A percentile compares a stretch with the other conserved stretches of the same genome.
phyloP scores from a whole-genome alignment of 1,140 invertebrate species.

The Zaprionus vittiger region DNA sequence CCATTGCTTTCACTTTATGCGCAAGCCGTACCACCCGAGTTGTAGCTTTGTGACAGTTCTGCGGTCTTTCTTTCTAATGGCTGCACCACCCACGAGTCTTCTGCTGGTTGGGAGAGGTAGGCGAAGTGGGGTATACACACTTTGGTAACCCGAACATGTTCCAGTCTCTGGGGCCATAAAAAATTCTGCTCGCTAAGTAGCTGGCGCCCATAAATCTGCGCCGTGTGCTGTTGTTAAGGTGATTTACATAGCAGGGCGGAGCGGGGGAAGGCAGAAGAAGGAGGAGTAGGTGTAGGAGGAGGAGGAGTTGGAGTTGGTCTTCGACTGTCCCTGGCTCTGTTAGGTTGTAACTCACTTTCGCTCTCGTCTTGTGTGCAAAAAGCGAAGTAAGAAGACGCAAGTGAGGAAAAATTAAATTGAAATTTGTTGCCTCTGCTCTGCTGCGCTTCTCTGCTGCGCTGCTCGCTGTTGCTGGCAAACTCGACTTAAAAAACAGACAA shows the following conservation, averaged over 20 bases:
- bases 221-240: conserved; percentile 51
- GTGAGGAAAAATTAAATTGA: conserved; percentile 42
- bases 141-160: conserved; percentile 39
- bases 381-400: conserved; percentile 9
- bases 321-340: conserved; percentile 4
- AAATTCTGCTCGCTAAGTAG: conserved; percentile 55
- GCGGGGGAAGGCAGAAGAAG: neutral
- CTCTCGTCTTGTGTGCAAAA: conserved; percentile 26
- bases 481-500: conserved; percentile 30
- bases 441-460: no score
- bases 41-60: conserved; percentile 29
- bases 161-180: conserved; percentile 44
- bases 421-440: conserved; percentile 40
- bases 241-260: conserved; percentile 46
- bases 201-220: conserved; percentile 53
- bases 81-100: conserved; percentile 25
- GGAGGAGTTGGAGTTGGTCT: neutral
- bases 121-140: neutral
- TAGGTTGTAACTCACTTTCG: conserved; percentile 47
- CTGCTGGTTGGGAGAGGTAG: neutral
- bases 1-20: conserved; percentile 41
- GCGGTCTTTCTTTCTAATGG: conserved; percentile 23
- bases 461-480: conserved; percentile 16
- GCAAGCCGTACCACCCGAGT: neutral
- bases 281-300: neutral